Percentiles rank a stretch among this genome's conserved stretches.
phyloP scores from a whole-genome alignment of 2,113 vertebrate species.

The Tetrax tetrax region DNA sequence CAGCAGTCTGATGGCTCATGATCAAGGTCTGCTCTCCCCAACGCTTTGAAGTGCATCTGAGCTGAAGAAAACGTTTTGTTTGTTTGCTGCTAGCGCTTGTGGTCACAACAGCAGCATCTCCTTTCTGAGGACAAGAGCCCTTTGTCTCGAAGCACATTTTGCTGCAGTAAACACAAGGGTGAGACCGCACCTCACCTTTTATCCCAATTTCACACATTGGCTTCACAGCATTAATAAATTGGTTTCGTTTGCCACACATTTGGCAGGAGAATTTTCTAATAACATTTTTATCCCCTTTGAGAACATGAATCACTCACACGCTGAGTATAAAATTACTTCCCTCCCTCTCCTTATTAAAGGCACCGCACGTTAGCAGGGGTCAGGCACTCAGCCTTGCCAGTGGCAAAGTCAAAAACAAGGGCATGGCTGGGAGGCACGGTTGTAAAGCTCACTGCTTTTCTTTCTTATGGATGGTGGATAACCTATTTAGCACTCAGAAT shows the following conservation, averaged over 20 bases:
- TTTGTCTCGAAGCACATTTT: conserved; percentile 14
- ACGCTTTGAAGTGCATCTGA: background rate
- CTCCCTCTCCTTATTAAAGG: conserved; percentile 59
- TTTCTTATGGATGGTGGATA: background rate
- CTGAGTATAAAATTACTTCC: conserved; percentile 70
- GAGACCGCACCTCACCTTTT: conserved; percentile 3
- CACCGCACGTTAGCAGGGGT: conserved; percentile 59
- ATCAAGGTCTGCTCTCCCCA: background rate
- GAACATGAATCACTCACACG: conserved; percentile 53
- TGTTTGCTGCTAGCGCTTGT: background rate
- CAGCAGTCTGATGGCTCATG: background rate
- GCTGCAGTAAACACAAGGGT: background rate
- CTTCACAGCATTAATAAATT: conserved; percentile 64
- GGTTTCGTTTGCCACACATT: conserved; percentile 68
- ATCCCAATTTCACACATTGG: conserved; percentile 56
- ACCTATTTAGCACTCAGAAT: conserved; percentile 55
- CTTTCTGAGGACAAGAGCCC: background rate
- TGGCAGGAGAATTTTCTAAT: conserved; percentile 69
- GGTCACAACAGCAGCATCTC: background rate
- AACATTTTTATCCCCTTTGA: conserved; percentile 68
- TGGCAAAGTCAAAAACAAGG: conserved; percentile 64
- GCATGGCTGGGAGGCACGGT: conserved; percentile 46
- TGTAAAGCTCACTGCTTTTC: conserved; percentile 56
- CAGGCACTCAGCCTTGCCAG: conserved; percentile 56
- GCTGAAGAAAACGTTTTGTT: background rate